These are phyloP conservation scores for Pseudochaenichthys georgianus DNA, from an alignment of 2,797 vertebrate species.

Conservation along the genomic window DNA sequence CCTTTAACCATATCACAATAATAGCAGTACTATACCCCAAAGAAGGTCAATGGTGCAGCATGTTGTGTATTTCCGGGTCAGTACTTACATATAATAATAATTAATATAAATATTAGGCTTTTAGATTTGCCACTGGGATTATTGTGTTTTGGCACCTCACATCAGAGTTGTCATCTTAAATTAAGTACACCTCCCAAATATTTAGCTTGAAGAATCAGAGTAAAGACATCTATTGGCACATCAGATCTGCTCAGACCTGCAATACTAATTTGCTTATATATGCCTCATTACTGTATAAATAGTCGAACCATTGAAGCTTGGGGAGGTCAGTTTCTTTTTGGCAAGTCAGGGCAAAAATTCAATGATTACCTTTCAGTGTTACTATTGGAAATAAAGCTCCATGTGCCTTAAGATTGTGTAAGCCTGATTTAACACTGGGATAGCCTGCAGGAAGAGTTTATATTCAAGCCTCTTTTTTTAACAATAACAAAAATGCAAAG, in stretches of 20 bases:
- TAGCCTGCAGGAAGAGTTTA: too few species aligned
- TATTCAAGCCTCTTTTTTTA: too few species aligned
- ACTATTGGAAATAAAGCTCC: too few species aligned
- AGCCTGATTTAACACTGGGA: too few species aligned
- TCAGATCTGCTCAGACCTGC: conserved; percentile 21
- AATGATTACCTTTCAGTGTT: too few species aligned
- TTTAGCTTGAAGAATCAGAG: conserved; percentile 23
- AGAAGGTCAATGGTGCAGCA: neutral
- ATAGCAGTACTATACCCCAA: neutral
- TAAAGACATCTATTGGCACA: conserved; percentile 35
- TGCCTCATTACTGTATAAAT: conserved; percentile 3
- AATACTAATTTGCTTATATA: conserved; percentile 29
- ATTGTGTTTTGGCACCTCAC: conserved; percentile 33
- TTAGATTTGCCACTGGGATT: conserved; percentile 54
- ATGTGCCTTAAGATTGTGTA: too few species aligned
- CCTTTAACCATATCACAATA: neutral
- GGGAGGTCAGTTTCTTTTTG: too few species aligned
- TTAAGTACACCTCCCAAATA: conserved; percentile 52
- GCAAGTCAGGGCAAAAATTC: too few species aligned
- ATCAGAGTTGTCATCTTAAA: conserved; percentile 62
- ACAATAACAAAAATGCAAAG: too few species aligned
- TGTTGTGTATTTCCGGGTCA: conserved; percentile 5
- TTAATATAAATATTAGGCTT: conserved; percentile 1
- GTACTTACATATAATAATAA: conserved; percentile 21
- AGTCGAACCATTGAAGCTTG: neutral